These are phyloP conservation scores for Columbina picui DNA, from an alignment of 2,113 vertebrate species.

Conservation along the genomic window DNA sequence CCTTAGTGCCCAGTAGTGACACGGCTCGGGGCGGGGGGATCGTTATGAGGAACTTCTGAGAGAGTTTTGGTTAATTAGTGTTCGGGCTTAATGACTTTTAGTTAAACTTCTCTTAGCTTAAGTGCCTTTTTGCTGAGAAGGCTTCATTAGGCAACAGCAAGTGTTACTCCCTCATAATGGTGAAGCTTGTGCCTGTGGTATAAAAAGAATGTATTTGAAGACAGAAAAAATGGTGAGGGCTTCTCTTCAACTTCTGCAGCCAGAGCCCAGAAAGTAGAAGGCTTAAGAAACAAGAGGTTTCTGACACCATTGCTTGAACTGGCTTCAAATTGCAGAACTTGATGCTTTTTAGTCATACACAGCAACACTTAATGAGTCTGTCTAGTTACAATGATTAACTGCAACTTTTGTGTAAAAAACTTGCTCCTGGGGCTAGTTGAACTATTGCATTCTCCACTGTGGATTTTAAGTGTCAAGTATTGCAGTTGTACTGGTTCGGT, in stretches of 20 bases:
- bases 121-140: not conserved
- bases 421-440: not conserved
- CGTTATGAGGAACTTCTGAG: not conserved
- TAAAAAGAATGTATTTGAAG: not conserved
- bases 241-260: not conserved
- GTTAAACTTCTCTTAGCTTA: not conserved
- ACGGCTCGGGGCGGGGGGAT: not conserved
- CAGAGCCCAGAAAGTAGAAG: not conserved
- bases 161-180: not conserved
- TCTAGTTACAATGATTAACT: not conserved
- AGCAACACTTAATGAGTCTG: not conserved
- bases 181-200: not conserved
- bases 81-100: not conserved
- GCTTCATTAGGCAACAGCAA: not conserved
- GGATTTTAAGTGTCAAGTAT: not conserved
- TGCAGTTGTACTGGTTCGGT: not conserved
- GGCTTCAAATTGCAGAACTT: not conserved
- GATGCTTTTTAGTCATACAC: fast-evolving
- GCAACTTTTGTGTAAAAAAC: not conserved
- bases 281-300: not conserved
- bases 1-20: not conserved
- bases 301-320: not conserved
- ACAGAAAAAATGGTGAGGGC: not conserved
- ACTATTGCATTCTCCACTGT: too few species aligned
- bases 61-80: not conserved